A percentile compares a stretch with the other conserved stretches of the same genome.
Conservation (phyloP, 2,113 vertebrate genomes). For the Sigmodon hispidus region DNA sequence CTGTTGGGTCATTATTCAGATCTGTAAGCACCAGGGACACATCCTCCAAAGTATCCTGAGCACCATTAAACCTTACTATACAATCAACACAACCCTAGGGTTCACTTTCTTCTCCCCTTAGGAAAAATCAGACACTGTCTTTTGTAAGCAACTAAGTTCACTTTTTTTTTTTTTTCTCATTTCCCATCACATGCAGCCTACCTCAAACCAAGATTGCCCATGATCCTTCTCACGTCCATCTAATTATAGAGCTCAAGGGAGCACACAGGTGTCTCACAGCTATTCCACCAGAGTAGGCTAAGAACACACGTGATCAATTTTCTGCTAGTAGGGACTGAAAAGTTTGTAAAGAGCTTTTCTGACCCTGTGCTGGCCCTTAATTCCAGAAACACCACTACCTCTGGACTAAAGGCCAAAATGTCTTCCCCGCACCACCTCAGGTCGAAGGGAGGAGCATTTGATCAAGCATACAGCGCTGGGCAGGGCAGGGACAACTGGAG, state of each 20-base stretch:
- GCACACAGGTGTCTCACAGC: conserved; percentile 59
- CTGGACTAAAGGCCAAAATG: not conserved
- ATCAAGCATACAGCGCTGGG: not conserved
- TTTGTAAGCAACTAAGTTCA: conserved; percentile 72
- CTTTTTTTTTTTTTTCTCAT: conserved; percentile 61
- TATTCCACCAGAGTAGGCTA: not conserved
- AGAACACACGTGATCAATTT: not conserved
- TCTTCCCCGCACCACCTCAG: not conserved
- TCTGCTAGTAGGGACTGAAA: conserved; percentile 61
- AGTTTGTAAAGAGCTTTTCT: conserved; percentile 74
- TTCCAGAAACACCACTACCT: not conserved
- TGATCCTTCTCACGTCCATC: conserved; percentile 78
- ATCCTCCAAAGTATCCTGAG: too few relatives aligned
- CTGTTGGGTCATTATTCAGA: not conserved
- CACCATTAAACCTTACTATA: not conserved
- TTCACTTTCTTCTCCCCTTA: conserved; percentile 59
- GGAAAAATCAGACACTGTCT: conserved; percentile 69
- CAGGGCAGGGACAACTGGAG: not conserved
- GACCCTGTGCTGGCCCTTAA: conserved; percentile 44
- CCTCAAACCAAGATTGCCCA: conserved; percentile 39
- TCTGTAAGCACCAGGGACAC: not conserved
- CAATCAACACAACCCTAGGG: accelerated
- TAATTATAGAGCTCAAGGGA: conserved; percentile 77
- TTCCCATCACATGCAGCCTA: conserved; percentile 68
- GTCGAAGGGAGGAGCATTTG: not conserved